Base-by-base conservation (phyloP, 1,140 invertebrate species). In the Drosophila lacertosa region DNA sequence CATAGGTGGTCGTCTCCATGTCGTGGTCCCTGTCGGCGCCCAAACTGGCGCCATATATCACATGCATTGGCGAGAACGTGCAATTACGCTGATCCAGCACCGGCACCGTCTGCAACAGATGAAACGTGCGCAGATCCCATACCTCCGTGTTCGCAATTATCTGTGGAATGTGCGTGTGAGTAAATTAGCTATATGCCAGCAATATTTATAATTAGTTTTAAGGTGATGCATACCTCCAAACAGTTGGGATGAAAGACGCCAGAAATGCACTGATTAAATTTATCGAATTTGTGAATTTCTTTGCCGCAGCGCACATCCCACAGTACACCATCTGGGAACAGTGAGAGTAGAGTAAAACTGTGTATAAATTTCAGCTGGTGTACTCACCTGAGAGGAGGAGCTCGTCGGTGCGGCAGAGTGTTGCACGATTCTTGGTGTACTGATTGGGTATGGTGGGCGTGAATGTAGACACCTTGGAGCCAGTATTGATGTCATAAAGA, bases 161-260 rank as follows among this genome's bases (percentile, higher is more conserved):
- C 93, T 94, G 33, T 16, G 22, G 70, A 57, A 33, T 16, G n/a
- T n/a, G n/a, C 10, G 6, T 16, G n/a, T 16, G 2, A 6, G n/a
- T 22, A 42, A n/a, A 7, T 20, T 20, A 22, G 3, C 13, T 13
- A 6, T 13, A 10, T 11, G 6, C 3, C 47, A 24, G 15, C 1
- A 10, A 1, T 1, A 15, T 15, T 1, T 1, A 15, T 16, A 1
- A 16, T 10, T 4, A 9, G 9, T 0, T 15, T 29, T 0, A 35
- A 10, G 33, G 1, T 3, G 1, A 16, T 7, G 45, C 74, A 93
- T 76, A 98, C 96, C 92, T 99, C 98, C 35, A 97, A 93, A 0
- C 98, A 98, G 91, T 98, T 98, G 0, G 98, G 98, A 94, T 99
- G 98, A 91, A 99, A 99, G 1, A 98, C 95, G 0, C 98, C 99